Evolutionary conservation across 2,888 invertebrate species (phyloP).

Genomic region (Dolichomitus sp.): DNA sequence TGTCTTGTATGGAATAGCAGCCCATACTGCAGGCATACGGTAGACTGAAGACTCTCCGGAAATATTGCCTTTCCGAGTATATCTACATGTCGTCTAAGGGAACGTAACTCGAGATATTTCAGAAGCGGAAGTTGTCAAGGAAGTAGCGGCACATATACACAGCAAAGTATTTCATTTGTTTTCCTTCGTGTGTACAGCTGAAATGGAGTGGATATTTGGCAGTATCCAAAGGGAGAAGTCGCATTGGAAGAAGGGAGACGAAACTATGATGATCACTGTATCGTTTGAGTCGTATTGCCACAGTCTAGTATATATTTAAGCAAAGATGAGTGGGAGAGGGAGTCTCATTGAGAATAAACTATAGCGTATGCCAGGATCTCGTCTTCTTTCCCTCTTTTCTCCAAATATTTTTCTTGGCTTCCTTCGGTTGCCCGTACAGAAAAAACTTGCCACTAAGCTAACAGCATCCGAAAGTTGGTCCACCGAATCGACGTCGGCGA

Average conservation of each 20-base stretch:
- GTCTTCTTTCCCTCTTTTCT: conserved; percentile 8
- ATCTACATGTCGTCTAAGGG: background rate
- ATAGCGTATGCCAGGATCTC: conserved; percentile 36
- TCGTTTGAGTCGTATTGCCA: background rate
- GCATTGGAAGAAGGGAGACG: background rate
- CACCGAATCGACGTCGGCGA: background rate
- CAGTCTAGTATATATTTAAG: background rate
- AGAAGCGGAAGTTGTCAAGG: conserved; percentile 56
- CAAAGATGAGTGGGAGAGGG: conserved; percentile 9
- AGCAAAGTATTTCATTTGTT: background rate
- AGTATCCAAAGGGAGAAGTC: background rate
- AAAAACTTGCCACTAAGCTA: background rate
- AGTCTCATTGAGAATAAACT: conserved; percentile 46
- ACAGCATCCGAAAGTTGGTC: background rate
- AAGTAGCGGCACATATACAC: conserved; percentile 9
- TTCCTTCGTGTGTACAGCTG: background rate
- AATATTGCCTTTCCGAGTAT: conserved; percentile 40
- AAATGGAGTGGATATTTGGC: background rate
- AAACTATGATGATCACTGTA: background rate
- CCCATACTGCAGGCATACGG: conserved; percentile 10
- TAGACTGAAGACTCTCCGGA: conserved; percentile 53
- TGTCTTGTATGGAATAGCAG: background rate
- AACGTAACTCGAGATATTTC: conserved; percentile 59
- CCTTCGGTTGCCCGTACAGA: background rate
- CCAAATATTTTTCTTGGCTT: conserved; percentile 60